phyloP scores from a whole-genome alignment of 1,140 invertebrate genomes.

The Drepana arcuata region DNA sequence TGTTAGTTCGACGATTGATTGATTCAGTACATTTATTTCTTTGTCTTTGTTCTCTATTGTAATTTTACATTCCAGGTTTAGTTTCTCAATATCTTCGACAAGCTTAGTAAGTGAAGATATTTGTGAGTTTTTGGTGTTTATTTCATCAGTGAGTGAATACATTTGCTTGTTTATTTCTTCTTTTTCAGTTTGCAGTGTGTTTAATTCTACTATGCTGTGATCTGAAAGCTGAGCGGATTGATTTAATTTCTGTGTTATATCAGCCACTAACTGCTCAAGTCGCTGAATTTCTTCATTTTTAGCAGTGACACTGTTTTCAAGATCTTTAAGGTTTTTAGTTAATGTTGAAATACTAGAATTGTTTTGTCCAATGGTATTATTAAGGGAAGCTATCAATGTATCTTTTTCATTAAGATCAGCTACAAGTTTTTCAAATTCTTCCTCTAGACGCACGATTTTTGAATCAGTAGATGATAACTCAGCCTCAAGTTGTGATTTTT shows the following conservation, averaged over 20 bases:
- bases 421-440: constrained; percentile 48
- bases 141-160: constrained; percentile 27
- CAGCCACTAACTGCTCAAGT: constrained; percentile 20
- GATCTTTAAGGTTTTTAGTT: constrained; percentile 24
- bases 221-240: constrained; percentile 16
- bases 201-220: constrained; percentile 27
- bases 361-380: constrained; percentile 25
- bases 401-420: constrained; percentile 45
- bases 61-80: constrained; percentile 20
- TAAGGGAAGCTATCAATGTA: constrained; percentile 36
- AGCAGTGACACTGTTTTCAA: constrained; percentile 26
- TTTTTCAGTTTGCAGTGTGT: constrained; percentile 31
- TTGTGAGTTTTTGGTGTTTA: constrained; percentile 29
- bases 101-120: constrained; percentile 28
- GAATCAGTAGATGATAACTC: constrained; percentile 34
- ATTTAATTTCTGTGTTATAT: constrained; percentile 15
- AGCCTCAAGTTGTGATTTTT: constrained; percentile 35
- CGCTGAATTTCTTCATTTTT: constrained; percentile 43
- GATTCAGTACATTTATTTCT: constrained; percentile 48
- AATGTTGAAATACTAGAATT: constrained; percentile 25
- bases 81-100: constrained; percentile 29
- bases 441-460: constrained; percentile 42
- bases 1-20: constrained; percentile 41
- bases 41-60: constrained; percentile 37
- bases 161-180: constrained; percentile 37